Evolutionary conservation across 2,888 invertebrate species (phyloP), one percentile per base, ranked within the genome.

Genomic region (Drosophila anomelani): DNA sequence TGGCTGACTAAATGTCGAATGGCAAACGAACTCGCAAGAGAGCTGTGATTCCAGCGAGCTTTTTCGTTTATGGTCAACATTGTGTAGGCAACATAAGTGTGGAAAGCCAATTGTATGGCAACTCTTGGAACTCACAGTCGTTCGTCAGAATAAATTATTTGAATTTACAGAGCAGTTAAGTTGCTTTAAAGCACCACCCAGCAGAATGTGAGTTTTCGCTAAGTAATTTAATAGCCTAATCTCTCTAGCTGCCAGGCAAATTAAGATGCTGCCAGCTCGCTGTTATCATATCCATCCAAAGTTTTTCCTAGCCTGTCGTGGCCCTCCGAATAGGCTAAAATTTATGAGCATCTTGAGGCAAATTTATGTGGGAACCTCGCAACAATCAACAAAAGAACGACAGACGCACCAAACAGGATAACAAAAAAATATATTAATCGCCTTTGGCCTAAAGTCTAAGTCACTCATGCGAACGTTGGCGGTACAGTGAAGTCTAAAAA

Each of bases 311-410:
- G 12, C 38, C 29, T 20, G 17, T 20, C 38, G 26, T 26, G 38
- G 59, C 64, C 64, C 78, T 75, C 71, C 32, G 47, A 64, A 36
- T 32, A 44, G 59, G 36, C 54, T 9, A 34, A 32, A 82, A 85
- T 80, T 80, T 78, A 82, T 85, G 83, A 60, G 55, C 55, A 69
- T 70, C 81, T 81, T 79, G 78, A 67, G 78, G 74, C 62, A 63
- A 74, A 81, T 81, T 81, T 85, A 85, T 81, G 85, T 60, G 67
- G 47, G 54, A 66, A 56, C 43, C 60, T 46, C 64, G 41, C 12
- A 58, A 53, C 64, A 68, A 55, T 51, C 64, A 53, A 59, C 57
- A 56, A 56, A 53, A 53, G 47, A 66, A 62, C 41, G 58, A 39
- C 53, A 39, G 26, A 34, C 55, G 34, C 57, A 26, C 41, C 20